Evolutionary conservation across 2,888 invertebrate species (phyloP).

Genomic region (Bedellia somnulentella): DNA sequence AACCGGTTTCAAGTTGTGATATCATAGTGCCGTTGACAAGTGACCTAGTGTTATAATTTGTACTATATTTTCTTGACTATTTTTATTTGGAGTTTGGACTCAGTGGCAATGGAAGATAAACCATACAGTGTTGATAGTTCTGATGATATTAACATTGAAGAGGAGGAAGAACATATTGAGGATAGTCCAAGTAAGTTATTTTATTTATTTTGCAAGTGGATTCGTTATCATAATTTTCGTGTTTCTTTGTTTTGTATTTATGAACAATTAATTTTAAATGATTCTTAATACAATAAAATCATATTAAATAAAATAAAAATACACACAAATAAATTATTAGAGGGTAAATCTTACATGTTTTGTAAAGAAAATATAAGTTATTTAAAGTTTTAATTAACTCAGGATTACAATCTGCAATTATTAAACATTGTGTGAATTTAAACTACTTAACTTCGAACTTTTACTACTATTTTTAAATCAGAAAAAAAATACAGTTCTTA

Average conservation of each 20-base stretch:
- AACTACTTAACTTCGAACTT: no score
- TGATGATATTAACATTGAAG: conserved; percentile 53
- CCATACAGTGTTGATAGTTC: conserved; percentile 56
- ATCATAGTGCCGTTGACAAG: conserved; percentile 30
- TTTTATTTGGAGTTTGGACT: conserved; percentile 5
- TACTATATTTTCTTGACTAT: conserved; percentile 15
- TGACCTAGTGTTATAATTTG: conserved; percentile 29
- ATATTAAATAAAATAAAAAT: no score
- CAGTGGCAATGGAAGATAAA: conserved; percentile 52
- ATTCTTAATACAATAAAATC: no score
- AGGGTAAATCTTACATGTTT: no score
- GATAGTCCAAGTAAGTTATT: conserved; percentile 40
- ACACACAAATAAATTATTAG: no score
- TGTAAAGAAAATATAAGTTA: no score
- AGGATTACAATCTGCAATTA: no score
- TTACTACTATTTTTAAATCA: no score
- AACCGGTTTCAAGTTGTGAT: conserved; percentile 46
- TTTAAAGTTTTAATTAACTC: no score
- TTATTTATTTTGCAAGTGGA: conserved; percentile 4
- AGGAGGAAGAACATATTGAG: conserved; percentile 45
- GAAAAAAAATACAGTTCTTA: no score
- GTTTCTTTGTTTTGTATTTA: not conserved
- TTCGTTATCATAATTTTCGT: not conserved
- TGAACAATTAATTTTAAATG: no score
- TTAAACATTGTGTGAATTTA: no score